Percentiles rank a stretch among this genome's conserved stretches.
Conservation (phyloP, 2,113 vertebrate genomes). For the Pseudorasbora parva region DNA sequence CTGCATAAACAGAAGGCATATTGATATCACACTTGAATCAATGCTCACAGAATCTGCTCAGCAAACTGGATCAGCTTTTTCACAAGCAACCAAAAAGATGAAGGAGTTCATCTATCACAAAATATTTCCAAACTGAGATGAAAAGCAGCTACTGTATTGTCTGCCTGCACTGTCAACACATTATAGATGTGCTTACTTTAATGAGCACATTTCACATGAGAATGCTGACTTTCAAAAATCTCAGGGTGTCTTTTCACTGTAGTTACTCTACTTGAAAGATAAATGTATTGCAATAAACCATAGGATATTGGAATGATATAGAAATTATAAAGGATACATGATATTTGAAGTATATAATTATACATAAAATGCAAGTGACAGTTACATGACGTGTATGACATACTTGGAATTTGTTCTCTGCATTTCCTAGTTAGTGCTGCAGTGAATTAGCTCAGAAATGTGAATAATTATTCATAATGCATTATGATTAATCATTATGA, state of each 20-base stretch:
- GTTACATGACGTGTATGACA: no score
- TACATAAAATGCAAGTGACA: not conserved
- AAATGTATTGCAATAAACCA: not conserved
- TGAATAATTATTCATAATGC: no score
- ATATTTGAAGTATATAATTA: not conserved
- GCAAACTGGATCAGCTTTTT: conserved; percentile 1
- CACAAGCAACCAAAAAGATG: conserved; percentile 23
- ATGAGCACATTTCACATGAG: conserved; percentile 4
- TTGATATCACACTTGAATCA: conserved; percentile 21
- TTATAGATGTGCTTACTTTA: conserved; percentile 23
- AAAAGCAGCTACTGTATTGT: conserved; percentile 3
- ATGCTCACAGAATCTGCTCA: conserved; percentile 9
- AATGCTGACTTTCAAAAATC: not conserved
- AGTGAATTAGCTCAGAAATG: no score
- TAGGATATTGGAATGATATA: not conserved
- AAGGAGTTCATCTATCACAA: conserved; percentile 27
- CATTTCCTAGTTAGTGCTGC: no score
- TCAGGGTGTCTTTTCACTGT: not conserved
- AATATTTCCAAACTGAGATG: not conserved
- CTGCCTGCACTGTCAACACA: not conserved
- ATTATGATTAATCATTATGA: no score
- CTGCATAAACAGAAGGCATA: conserved; percentile 35
- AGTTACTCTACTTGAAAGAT: not conserved
- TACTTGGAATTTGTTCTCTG: no score
- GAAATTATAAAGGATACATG: no score